Evolutionary conservation across 2,113 vertebrate genomes (phyloP), one percentile per base, ranked within the genome.

Genomic region (Sturnus vulgaris): DNA sequence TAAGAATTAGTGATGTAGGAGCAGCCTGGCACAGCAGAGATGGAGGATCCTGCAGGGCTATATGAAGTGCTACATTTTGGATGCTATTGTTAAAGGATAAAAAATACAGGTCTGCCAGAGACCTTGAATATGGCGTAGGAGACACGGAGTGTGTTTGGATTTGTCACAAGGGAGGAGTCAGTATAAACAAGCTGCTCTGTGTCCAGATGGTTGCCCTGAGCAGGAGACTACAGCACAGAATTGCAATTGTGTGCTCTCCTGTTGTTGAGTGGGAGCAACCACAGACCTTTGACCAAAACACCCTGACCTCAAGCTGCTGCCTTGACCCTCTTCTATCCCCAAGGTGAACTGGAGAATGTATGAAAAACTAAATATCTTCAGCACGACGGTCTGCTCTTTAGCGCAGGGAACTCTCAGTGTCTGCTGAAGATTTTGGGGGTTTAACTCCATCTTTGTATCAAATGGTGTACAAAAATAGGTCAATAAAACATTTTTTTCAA

Each of bases 121-220:
- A 79, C 92, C 86, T 79, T 57, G 92, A 91, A 47, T 84, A 6
- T 33, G 55, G 73, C 0, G 2, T 42, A 87, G 86, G 89, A 95
- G 81, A 59, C 25, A 31, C 0, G 11, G 80, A 87, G 69, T 31
- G 12, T 57, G 86, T 91, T 91, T 97, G 92, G 89, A 89, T 93
- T 87, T 97, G 86, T 56, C 94, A 84, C 77, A 87, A 82, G 92
- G 95, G 92, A 95, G 77, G 81, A 93, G 89, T 31, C 37, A 35
- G 52, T 75, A 92, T 24, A 95, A 94, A 91, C 83, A 87, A 96
- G 81, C 60, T 2, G 1, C 61, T 83, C 83, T 44, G 40, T 64
- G 95, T 70, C 93, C 92, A 93, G 87, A 87, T 90, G 90, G 90
- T 78, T 90, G 47, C 82, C 46, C 68, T 9, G 76, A 88, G 79